Evolutionary conservation across 2,797 vertebrate species (phyloP).

Genomic region (Muscicapa comitata): DNA sequence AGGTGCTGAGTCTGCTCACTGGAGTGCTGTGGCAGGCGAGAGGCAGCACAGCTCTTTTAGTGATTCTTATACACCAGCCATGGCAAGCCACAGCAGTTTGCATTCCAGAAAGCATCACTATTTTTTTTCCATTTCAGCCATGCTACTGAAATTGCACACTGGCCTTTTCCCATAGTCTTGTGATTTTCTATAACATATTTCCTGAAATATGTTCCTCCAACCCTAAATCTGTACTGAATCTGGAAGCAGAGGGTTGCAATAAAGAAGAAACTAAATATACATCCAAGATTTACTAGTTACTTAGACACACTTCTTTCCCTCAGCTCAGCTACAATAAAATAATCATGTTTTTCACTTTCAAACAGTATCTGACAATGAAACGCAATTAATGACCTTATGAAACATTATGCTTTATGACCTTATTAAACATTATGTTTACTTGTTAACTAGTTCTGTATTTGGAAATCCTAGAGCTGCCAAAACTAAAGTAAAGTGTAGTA

Average conservation of each 20-base stretch:
- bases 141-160: background rate
- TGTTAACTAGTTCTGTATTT: background rate
- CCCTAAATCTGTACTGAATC: background rate
- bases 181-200: background rate
- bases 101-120: background rate
- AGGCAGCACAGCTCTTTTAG: rapidly evolving
- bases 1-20: background rate
- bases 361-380: background rate
- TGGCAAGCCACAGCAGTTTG: background rate
- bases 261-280: background rate
- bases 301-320: background rate
- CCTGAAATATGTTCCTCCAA: background rate
- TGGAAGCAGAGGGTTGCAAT: background rate
- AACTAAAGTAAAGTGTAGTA: background rate
- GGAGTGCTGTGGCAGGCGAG: rapidly evolving
- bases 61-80: background rate
- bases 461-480: background rate
- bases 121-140: background rate
- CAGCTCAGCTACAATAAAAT: background rate
- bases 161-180: background rate
- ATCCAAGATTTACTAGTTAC: background rate
- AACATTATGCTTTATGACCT: background rate
- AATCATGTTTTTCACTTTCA: background rate
- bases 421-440: background rate
- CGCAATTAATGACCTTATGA: background rate